Evolutionary conservation across 2,797 vertebrate genomes (phyloP).

Genomic region (Ctenochaetus hawaiiensis): DNA sequence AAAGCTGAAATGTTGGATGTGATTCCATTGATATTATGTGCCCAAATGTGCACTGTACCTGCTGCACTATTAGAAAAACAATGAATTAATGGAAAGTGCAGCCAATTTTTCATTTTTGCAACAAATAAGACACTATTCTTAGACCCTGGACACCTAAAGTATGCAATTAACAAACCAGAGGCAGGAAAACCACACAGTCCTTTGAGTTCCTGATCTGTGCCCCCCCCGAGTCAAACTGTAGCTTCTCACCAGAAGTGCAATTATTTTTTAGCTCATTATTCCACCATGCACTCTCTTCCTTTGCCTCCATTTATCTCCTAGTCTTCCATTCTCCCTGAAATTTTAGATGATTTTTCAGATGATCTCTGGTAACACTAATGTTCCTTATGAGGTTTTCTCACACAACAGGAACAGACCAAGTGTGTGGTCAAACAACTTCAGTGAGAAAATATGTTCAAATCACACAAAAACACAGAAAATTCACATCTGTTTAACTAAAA

Average conservation of each 20-base stretch:
- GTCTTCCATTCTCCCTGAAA: neutral
- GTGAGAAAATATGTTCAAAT: neutral
- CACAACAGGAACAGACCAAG: neutral
- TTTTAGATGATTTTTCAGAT: conserved; percentile 30
- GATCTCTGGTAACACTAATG: conserved; percentile 11
- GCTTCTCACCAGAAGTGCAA: conserved; percentile 17
- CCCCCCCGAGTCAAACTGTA: neutral
- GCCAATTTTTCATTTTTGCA: conserved; percentile 6
- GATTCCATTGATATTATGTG: neutral
- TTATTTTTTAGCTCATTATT: conserved; percentile 33
- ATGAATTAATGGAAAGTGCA: neutral
- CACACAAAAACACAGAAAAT: neutral
- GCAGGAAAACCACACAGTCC: conserved; percentile 26
- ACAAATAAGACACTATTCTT: conserved; percentile 27
- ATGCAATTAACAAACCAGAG: conserved; percentile 39
- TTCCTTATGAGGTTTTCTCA: conserved; percentile 14
- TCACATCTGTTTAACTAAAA: neutral
- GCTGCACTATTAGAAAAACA: neutral
- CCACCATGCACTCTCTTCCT: neutral
- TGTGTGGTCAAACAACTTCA: neutral
- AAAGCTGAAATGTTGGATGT: neutral
- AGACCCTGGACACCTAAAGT: conserved; percentile 14
- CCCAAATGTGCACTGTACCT: neutral
- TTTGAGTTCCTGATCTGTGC: conserved; percentile 21
- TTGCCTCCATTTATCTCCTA: neutral